Percentiles rank a stretch among this genome's conserved stretches.
These are phyloP conservation scores for Pithys albifrons DNA, from an alignment of 2,113 vertebrate genomes.

Conservation along the genomic window DNA sequence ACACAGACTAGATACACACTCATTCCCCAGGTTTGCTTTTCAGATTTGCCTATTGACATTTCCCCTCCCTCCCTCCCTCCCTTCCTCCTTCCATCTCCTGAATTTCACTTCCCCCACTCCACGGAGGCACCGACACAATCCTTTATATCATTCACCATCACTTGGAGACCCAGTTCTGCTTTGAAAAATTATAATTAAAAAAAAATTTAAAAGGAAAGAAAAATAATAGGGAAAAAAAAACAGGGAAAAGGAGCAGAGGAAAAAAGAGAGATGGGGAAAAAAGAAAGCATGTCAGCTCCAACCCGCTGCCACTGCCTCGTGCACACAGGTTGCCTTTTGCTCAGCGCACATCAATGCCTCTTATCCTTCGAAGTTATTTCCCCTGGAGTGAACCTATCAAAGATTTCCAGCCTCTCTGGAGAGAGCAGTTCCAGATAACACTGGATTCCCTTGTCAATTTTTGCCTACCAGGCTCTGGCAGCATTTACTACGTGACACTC, in stretches of 20 bases:
- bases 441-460: constrained; percentile 30
- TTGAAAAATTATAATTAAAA: not conserved
- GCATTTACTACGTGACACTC: not conserved
- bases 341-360: constrained; percentile 1
- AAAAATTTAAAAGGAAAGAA: not conserved
- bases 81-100: not conserved
- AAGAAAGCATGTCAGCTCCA: not conserved
- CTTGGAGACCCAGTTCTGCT: not conserved
- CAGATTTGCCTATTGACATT: constrained; percentile 9
- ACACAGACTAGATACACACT: not conserved
- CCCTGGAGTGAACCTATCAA: constrained; percentile 58
- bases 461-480: constrained; percentile 6
- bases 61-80: not conserved
- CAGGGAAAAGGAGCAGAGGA: not conserved
- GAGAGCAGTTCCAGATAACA: constrained; percentile 46
- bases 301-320: not conserved
- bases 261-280: not conserved
- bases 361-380: constrained; percentile 33
- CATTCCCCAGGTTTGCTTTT: constrained; percentile 27
- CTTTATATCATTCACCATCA: not conserved
- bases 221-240: rapidly evolving
- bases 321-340: constrained; percentile 16
- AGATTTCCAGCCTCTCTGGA: constrained; percentile 44
- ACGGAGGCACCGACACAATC: rapidly evolving
- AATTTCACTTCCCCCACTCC: not conserved